Conservation (phyloP, 2,888 invertebrate species). For the Temnothorax rugatulus region DNA sequence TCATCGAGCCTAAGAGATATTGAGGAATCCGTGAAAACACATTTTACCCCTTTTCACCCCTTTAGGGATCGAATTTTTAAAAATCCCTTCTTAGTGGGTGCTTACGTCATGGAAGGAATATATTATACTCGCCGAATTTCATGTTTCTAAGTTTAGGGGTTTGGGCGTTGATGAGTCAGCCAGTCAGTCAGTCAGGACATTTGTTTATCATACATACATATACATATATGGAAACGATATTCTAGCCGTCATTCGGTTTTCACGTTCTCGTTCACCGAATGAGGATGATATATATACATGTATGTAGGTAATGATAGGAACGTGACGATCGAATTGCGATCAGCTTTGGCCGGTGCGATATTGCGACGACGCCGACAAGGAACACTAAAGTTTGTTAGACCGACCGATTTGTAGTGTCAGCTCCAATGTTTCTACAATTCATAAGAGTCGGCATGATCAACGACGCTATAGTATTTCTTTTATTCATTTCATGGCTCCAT, state of each 20-base stretch:
- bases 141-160: too few relatives aligned
- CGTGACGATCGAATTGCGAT: conserved; percentile 46
- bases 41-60: too few relatives aligned
- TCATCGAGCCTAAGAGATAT: too few relatives aligned
- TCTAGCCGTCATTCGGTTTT: not conserved
- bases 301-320: conserved; percentile 11
- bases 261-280: not conserved
- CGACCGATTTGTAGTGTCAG: conserved; percentile 9
- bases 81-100: too few relatives aligned
- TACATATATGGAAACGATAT: not conserved
- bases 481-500: conserved; percentile 71
- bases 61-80: too few relatives aligned
- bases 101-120: too few relatives aligned
- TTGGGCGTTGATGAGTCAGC: too few relatives aligned
- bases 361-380: conserved; percentile 57
- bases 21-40: too few relatives aligned
- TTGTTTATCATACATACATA: too few relatives aligned
- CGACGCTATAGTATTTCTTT: conserved; percentile 62
- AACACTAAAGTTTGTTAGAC: conserved; percentile 56
- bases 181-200: too few relatives aligned
- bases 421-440: conserved; percentile 68
- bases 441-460: conserved; percentile 55
- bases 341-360: not conserved
- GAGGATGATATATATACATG: not conserved
- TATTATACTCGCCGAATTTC: too few relatives aligned